A percentile compares a stretch with the other conserved stretches of the same genome.
phyloP scores from a whole-genome alignment of 2,113 vertebrate genomes.

The Bucco capensis region DNA sequence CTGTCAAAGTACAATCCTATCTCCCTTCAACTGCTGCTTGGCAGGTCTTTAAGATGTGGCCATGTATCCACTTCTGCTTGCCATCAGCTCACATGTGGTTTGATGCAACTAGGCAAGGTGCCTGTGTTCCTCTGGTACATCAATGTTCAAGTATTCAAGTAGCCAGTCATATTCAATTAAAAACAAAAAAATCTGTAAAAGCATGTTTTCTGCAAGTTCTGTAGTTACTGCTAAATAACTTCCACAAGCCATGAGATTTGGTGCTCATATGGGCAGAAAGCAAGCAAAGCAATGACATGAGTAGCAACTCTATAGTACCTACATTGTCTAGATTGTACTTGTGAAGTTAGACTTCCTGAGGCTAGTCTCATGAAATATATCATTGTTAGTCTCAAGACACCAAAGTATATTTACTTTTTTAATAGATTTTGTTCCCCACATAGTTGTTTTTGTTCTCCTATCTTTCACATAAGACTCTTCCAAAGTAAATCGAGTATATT shows the following conservation, averaged over 20 bases:
- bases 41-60: not conserved
- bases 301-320: not conserved
- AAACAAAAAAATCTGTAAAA: not conserved
- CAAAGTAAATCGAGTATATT: not conserved
- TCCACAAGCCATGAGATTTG: not conserved
- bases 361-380: not conserved
- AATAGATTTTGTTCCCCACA: not conserved
- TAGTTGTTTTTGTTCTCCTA: not conserved
- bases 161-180: not conserved
- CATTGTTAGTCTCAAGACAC: not conserved
- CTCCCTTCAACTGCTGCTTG: not conserved
- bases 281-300: not conserved
- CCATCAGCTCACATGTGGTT: not conserved
- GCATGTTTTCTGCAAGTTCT: not conserved
- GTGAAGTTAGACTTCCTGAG: not conserved
- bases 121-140: not conserved
- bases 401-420: not conserved
- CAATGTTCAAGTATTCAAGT: not conserved
- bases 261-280: not conserved
- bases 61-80: not conserved
- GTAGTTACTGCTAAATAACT: not conserved
- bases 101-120: not conserved
- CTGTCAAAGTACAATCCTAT: not conserved
- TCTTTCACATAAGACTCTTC: not conserved
- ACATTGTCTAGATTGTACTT: not conserved